These are phyloP conservation scores for Synanthedon formicaeformis DNA, from an alignment of 2,888 invertebrate genomes.

Conservation along the genomic window DNA sequence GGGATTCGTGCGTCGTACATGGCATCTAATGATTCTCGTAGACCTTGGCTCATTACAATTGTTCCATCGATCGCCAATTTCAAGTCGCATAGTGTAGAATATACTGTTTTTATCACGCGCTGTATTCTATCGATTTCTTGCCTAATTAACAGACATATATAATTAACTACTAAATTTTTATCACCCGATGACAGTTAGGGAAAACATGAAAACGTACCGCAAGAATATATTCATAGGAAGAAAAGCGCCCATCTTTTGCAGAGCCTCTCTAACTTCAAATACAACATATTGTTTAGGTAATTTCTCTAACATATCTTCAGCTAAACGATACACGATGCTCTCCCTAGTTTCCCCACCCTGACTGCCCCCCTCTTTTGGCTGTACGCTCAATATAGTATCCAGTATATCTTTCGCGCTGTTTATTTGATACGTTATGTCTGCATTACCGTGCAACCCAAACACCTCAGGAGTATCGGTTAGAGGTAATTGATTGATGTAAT, in stretches of 20 bases:
- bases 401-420: slow-evolving; percentile 95
- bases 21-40: slow-evolving; percentile 90
- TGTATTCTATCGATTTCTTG: slow-evolving; percentile 88
- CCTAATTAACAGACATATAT: slow-evolving; percentile 32
- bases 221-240: slow-evolving; percentile 97
- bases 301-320: slow-evolving; percentile 88
- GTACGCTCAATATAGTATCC: slow-evolving; percentile 95
- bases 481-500: slow-evolving; percentile 88
- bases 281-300: slow-evolving; percentile 87
- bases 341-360: slow-evolving; percentile 94
- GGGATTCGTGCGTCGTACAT: slow-evolving; percentile 98
- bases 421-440: slow-evolving; percentile 97
- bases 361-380: slow-evolving; percentile 94
- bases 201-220: slow-evolving; percentile 36
- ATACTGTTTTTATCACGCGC: slow-evolving; percentile 83
- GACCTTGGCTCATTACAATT: slow-evolving; percentile 94
- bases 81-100: slow-evolving; percentile 85
- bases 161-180: background rate
- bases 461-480: slow-evolving; percentile 93
- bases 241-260: slow-evolving; percentile 91
- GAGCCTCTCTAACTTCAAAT: slow-evolving; percentile 90
- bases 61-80: slow-evolving; percentile 97
- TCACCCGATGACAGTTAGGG: too few relatives aligned
- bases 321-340: slow-evolving; percentile 89
- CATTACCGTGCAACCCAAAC: slow-evolving; percentile 95